A percentile compares a stretch with the other conserved stretches of the same genome.
These are phyloP conservation scores for Aselliscus stoliczkanus DNA, from an alignment of 2,797 vertebrate species.

Conservation along the genomic window DNA sequence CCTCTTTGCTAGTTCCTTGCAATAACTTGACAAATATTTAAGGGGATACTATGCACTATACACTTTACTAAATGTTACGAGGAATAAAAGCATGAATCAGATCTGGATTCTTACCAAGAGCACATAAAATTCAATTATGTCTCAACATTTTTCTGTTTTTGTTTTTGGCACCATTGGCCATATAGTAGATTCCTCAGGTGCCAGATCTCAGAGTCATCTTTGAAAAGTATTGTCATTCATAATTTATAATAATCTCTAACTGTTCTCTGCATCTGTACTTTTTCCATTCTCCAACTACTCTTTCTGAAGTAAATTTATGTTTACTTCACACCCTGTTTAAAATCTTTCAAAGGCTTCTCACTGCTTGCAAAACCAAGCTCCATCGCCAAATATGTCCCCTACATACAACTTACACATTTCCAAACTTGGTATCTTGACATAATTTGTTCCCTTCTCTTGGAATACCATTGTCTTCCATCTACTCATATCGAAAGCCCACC, in stretches of 20 bases:
- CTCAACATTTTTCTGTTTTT: background rate
- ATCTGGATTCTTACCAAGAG: background rate
- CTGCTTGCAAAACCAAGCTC: background rate
- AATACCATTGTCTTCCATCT: slow-evolving; percentile 1
- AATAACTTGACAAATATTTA: background rate
- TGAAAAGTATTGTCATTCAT: background rate
- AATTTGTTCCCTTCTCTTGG: background rate
- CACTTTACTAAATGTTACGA: background rate
- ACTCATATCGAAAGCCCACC: background rate
- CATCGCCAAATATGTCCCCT: background rate
- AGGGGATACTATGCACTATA: background rate
- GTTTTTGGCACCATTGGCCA: background rate
- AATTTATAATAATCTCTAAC: background rate
- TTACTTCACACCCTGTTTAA: background rate
- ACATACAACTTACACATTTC: background rate
- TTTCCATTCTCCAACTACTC: background rate
- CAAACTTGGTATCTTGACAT: background rate
- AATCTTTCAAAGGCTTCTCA: background rate
- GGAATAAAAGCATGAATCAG: background rate
- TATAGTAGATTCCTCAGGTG: background rate
- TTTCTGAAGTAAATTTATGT: background rate
- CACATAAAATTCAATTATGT: background rate
- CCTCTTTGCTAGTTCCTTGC: background rate
- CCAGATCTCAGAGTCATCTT: background rate
- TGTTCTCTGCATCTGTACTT: background rate